These are phyloP conservation scores for Chromis chromis DNA, from an alignment of 2,797 vertebrate species.

Conservation along the genomic window DNA sequence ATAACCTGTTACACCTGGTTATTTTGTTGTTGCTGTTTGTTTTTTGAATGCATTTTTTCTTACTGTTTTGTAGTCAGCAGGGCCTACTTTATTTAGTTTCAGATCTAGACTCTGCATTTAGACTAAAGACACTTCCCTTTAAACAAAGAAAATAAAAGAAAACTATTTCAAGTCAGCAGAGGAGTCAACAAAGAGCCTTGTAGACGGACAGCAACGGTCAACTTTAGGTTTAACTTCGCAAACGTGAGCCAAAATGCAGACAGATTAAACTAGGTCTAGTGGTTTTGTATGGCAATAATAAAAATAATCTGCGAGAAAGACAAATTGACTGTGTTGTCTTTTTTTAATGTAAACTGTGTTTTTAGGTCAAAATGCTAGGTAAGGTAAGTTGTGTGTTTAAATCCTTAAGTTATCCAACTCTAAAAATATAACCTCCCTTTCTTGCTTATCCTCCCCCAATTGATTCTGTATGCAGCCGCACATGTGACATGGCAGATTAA, in stretches of 20 bases:
- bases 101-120: background rate
- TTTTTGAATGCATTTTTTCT: background rate
- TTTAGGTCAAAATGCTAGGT: conserved; percentile 6
- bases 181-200: background rate
- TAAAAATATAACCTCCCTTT: conserved; percentile 19
- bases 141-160: background rate
- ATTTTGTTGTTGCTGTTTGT: background rate
- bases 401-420: background rate
- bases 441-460: conserved; percentile 33
- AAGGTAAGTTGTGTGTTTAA: background rate
- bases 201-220: background rate
- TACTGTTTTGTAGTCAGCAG: background rate
- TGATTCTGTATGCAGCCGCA: conserved; percentile 53
- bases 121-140: background rate
- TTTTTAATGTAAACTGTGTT: background rate
- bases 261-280: background rate
- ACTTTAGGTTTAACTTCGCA: background rate
- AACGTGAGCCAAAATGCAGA: background rate
- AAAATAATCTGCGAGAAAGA: background rate
- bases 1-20: background rate
- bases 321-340: background rate
- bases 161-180: background rate
- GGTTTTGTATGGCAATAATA: background rate
- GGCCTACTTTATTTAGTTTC: background rate
- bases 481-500: conserved; percentile 63